Conservation (phyloP, 30 jellyfish, hydroid and myxozoan species). For the Turritopsis rubra region DNA sequence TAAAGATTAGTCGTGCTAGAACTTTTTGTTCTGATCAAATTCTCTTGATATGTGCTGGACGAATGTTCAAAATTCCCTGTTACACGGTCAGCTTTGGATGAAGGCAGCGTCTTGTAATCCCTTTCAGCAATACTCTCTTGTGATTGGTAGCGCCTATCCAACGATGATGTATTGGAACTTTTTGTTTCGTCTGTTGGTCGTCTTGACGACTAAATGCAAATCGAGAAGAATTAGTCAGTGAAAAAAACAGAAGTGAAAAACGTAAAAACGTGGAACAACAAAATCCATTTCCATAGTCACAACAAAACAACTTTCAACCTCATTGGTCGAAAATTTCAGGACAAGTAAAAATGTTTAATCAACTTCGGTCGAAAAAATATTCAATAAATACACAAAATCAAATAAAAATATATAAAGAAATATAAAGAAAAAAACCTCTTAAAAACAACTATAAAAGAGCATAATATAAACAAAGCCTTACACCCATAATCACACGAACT, state of each 20-base stretch:
- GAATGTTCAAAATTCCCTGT: background rate
- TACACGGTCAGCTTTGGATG: background rate
- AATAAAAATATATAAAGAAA: no score
- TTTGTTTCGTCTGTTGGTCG: background rate
- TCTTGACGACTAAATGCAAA: background rate
- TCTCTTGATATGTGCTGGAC: background rate
- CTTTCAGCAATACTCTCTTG: background rate
- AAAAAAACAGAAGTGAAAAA: background rate
- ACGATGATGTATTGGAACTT: background rate
- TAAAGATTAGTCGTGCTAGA: background rate
- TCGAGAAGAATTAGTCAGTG: background rate
- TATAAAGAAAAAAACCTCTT: no score
- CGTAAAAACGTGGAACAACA: background rate
- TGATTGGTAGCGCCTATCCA: background rate
- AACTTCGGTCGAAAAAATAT: no score
- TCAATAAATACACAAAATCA: no score
- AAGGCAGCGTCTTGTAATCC: background rate
- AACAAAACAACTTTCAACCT: no score
- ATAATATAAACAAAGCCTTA: background rate
- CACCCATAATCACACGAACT: background rate
- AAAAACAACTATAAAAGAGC: background rate
- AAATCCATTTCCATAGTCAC: no score
- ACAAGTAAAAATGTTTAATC: no score
- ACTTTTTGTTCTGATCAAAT: background rate
- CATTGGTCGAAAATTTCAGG: no score